Evolutionary conservation across 2,888 invertebrate species (phyloP).

Genomic region (Myathropa florea): DNA sequence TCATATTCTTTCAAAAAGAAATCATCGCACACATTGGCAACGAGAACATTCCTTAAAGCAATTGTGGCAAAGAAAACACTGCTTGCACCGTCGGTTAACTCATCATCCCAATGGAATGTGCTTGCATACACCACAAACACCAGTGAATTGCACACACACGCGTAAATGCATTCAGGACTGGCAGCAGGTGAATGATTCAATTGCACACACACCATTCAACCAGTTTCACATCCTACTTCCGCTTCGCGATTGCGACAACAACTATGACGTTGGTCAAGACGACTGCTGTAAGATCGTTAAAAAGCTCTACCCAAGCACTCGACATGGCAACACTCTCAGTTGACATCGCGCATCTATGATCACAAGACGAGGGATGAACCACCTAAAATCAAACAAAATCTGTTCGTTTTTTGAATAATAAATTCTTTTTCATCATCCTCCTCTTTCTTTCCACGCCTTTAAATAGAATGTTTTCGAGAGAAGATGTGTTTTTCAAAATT

Average conservation of each 20-base stretch:
- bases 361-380: conserved; percentile 15
- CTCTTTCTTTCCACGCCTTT: background rate
- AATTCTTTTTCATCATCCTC: background rate
- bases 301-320: conserved; percentile 39
- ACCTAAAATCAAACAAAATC: background rate
- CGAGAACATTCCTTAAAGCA: conserved; percentile 28
- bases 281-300: conserved; percentile 47
- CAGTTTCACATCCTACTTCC: conserved; percentile 66
- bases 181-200: conserved; percentile 68
- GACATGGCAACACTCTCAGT: conserved; percentile 18
- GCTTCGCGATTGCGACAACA: conserved; percentile 41
- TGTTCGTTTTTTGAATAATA: background rate
- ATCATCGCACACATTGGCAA: conserved; percentile 2
- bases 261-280: conserved; percentile 4
- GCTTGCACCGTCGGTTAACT: conserved; percentile 34
- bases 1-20: conserved; percentile 47
- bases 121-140: conserved; percentile 52
- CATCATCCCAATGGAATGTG: conserved; percentile 66
- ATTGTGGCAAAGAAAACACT: conserved; percentile 34
- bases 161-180: conserved; percentile 37
- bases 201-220: conserved; percentile 55
- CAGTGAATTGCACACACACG: conserved; percentile 1
- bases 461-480: background rate
- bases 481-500: conserved; percentile 12
- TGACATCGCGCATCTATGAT: conserved; percentile 7